phyloP scores from a whole-genome alignment of 2,113 vertebrate genomes.

The Panthera uncia region DNA sequence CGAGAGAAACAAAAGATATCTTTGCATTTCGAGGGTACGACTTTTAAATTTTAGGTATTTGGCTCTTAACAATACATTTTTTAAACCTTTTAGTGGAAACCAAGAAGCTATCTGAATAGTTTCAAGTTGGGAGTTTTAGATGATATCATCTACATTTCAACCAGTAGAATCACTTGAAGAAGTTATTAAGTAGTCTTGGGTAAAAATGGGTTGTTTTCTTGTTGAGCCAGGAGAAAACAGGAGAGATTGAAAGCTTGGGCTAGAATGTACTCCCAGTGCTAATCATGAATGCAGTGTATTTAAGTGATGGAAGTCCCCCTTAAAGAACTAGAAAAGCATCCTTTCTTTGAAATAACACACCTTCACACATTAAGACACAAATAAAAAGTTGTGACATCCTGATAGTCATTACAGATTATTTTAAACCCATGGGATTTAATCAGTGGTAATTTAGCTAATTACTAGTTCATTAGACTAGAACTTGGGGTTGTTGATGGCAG shows the following conservation, averaged over 20 bases:
- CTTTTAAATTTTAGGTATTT: background rate
- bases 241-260: background rate
- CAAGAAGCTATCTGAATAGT: background rate
- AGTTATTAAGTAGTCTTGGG: slow-evolving; percentile 24
- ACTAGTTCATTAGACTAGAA: background rate
- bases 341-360: background rate
- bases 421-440: slow-evolving; percentile 5
- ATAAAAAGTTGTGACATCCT: background rate
- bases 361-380: background rate
- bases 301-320: background rate
- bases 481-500: background rate
- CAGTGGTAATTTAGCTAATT: background rate
- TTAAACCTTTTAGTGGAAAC: slow-evolving; percentile 31
- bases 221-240: slow-evolving; percentile 31
- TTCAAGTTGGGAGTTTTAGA: slow-evolving; percentile 26
- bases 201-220: slow-evolving; percentile 45
- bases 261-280: background rate
- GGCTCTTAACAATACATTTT: slow-evolving; percentile 1
- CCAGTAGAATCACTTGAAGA: slow-evolving; percentile 21
- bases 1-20: slow-evolving; percentile 20
- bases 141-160: slow-evolving; percentile 32
- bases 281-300: background rate
- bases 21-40: background rate
- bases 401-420: background rate
- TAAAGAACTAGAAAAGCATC: background rate